Conservation (phyloP, 1,140 invertebrate genomes). For the Hylaeus volcanicus region DNA sequence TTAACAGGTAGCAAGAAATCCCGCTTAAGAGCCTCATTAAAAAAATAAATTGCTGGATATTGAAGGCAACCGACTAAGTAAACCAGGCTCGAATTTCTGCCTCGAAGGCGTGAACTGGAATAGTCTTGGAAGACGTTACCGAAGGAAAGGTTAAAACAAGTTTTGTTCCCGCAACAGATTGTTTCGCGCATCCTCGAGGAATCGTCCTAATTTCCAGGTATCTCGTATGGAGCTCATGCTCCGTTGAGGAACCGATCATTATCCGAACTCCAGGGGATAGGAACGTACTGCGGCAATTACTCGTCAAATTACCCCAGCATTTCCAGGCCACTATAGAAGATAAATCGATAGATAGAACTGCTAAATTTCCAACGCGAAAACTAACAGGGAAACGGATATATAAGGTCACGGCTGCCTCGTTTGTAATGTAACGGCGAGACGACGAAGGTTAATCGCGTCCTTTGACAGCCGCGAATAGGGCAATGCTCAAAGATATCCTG, state of each 20-base stretch:
- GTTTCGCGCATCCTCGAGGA: conserved; percentile 12
- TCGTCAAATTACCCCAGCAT: conserved; percentile 16
- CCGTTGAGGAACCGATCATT: conserved; percentile 47
- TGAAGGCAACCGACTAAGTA: too few species aligned
- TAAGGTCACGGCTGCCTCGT: too few species aligned
- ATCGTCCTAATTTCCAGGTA: conserved; percentile 41
- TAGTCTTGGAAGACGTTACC: not conserved
- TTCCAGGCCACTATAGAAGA: not conserved
- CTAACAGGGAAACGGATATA: too few species aligned
- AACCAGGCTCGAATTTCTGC: too few species aligned
- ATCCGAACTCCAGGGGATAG: not conserved
- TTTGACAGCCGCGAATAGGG: too few species aligned
- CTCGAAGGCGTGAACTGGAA: not conserved
- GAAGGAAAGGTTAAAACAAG: not conserved
- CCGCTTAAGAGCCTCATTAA: too few species aligned
- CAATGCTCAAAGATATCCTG: too few species aligned
- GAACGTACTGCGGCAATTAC: conserved; percentile 7
- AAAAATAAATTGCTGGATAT: too few species aligned
- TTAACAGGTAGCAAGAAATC: too few species aligned
- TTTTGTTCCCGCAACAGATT: not conserved
- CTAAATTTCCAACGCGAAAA: not conserved
- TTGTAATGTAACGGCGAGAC: not conserved
- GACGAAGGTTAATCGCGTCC: not conserved
- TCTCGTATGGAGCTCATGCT: conserved; percentile 10
- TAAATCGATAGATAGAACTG: not conserved